Conservation (phyloP, 2,888 invertebrate species). For the Leptodirus hochenwartii region DNA sequence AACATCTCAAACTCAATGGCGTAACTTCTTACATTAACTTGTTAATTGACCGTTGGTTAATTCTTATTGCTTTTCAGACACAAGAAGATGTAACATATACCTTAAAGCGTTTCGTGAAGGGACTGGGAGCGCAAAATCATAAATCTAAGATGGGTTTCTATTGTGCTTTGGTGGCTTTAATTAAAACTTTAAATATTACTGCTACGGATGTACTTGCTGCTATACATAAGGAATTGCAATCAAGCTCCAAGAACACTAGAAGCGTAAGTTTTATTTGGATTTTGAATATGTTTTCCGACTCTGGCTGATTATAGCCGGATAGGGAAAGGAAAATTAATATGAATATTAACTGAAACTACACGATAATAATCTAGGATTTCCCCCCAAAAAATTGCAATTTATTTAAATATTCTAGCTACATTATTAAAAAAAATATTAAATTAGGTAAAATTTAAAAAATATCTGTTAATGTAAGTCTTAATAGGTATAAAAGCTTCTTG, state of each 20-base stretch:
- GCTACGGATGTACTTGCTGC: slow-evolving; percentile 35
- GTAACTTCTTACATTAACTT: no score
- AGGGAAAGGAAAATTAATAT: no score
- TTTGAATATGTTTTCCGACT: no score
- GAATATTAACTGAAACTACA: no score
- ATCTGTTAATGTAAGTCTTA: no score
- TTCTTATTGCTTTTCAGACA: slow-evolving; percentile 27
- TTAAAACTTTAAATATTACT: slow-evolving; percentile 29
- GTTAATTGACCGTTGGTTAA: no score
- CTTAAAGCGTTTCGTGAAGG: slow-evolving; percentile 48
- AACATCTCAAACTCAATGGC: no score
- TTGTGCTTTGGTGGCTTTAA: slow-evolving; percentile 42
- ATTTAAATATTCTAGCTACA: no score
- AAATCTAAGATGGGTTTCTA: slow-evolving; percentile 49
- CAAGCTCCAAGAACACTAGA: slow-evolving; percentile 39
- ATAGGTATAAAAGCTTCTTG: no score
- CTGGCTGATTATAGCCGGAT: no score
- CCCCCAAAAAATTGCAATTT: slow-evolving; percentile 2
- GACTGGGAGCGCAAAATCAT: slow-evolving; percentile 48
- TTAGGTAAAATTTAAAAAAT: no score
- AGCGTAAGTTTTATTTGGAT: slow-evolving; percentile 43
- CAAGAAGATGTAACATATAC: slow-evolving; percentile 45
- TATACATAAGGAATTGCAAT: slow-evolving; percentile 45
- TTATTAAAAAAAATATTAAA: no score
- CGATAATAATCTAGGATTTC: not conserved